A percentile compares a stretch with the other conserved stretches of the same genome.
These are phyloP conservation scores for Heliothis peltigera DNA, from an alignment of 2,888 invertebrate genomes.

Conservation along the genomic window DNA sequence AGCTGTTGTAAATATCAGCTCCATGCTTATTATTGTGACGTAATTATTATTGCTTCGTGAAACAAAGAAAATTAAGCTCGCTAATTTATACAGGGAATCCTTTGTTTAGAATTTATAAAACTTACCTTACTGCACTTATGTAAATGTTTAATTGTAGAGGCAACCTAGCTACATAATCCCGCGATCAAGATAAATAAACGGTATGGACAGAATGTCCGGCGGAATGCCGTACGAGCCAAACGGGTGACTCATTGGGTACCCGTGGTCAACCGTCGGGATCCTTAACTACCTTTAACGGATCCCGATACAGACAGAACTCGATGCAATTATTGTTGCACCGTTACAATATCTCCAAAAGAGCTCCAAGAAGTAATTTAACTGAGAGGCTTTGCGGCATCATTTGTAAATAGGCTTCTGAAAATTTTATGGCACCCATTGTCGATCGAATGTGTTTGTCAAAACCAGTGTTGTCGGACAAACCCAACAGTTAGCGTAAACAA, in stretches of 20 bases:
- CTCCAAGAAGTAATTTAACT: constrained; percentile 49
- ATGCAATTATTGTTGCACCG: constrained; percentile 67
- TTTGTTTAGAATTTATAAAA: constrained; percentile 69
- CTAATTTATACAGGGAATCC: constrained; percentile 67
- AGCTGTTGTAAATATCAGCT: constrained; percentile 88
- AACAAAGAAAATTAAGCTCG: constrained; percentile 85
- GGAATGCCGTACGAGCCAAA: constrained; percentile 78
- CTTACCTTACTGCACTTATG: constrained; percentile 55
- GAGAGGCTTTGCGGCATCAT: constrained; percentile 62
- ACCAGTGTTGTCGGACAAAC: constrained; percentile 36
- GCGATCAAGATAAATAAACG: constrained; percentile 71
- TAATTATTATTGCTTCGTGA: constrained; percentile 80
- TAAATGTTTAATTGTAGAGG: constrained; percentile 61
- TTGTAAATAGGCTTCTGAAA: constrained; percentile 62
- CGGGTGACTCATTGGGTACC: constrained; percentile 79
- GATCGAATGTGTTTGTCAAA: constrained; percentile 57
- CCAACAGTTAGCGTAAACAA: constrained; percentile 61
- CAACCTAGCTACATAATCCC: constrained; percentile 65
- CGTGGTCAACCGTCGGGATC: constrained; percentile 69
- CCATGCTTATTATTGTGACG: constrained; percentile 86
- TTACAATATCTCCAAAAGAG: constrained; percentile 57
- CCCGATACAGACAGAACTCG: constrained; percentile 61
- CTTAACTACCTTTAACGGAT: constrained; percentile 73
- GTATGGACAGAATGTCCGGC: constrained; percentile 78
- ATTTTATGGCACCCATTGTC: constrained; percentile 65